Percentiles rank a stretch among this genome's conserved stretches.
phyloP scores from a whole-genome alignment of 2,113 vertebrate species.

The Sprattus sprattus region DNA sequence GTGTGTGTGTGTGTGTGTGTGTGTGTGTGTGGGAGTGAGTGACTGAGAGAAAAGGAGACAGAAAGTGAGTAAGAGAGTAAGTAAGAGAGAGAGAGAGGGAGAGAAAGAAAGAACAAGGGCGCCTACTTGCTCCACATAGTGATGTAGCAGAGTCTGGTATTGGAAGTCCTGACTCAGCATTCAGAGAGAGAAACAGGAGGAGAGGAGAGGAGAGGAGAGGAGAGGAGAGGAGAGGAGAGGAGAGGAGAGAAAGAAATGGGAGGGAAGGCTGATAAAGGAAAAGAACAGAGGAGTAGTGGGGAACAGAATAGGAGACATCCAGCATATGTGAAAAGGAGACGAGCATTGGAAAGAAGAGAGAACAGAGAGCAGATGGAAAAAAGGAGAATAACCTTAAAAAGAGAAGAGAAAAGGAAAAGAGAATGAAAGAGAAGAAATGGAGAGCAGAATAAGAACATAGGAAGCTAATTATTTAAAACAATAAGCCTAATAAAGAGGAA shows the following conservation, averaged over 20 bases:
- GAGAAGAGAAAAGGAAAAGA: neutral
- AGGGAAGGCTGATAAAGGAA: neutral
- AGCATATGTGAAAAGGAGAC: neutral
- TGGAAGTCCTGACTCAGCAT: conserved; percentile 57
- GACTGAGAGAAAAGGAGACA: neutral
- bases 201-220: neutral
- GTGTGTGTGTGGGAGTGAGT: neutral
- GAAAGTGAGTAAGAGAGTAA: neutral
- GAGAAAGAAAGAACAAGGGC: neutral
- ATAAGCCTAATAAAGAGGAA: too few species aligned
- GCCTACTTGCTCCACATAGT: conserved; percentile 37
- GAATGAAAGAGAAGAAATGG: neutral
- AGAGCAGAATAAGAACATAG: conserved; percentile 7
- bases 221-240: conserved; percentile 16
- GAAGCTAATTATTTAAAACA: neutral
- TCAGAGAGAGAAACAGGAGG: conserved; percentile 27
- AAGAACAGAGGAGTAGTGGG: conserved; percentile 15
- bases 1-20: conserved; percentile 18
- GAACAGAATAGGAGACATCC: neutral
- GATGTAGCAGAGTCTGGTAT: conserved; percentile 34
- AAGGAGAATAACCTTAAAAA: neutral
- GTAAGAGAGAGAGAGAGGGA: neutral
- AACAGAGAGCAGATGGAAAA: neutral
- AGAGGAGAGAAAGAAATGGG: neutral
- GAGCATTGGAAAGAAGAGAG: neutral